Conservation (phyloP, 1,140 invertebrate genomes). For the Microplitis mediator region DNA sequence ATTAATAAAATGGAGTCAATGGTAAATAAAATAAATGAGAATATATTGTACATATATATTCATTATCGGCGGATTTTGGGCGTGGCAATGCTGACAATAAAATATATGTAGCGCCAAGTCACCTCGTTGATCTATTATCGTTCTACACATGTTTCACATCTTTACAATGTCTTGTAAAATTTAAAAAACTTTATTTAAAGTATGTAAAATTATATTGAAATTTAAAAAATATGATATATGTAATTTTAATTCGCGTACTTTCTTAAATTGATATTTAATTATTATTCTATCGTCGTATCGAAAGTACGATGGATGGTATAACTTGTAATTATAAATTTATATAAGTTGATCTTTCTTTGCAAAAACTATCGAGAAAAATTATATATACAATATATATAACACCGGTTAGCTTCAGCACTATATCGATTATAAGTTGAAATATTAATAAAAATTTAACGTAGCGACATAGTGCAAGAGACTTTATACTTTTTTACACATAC, state of each 20-base stretch:
- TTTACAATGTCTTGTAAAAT: slow-evolving; percentile 11
- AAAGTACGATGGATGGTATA: too few species aligned
- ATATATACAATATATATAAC: too few species aligned
- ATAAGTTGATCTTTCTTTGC: too few species aligned
- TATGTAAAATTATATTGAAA: not conserved
- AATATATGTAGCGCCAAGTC: slow-evolving; percentile 30
- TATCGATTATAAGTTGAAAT: slow-evolving; percentile 34
- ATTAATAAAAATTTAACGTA: slow-evolving; percentile 9
- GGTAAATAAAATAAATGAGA: not conserved
- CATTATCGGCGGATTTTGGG: slow-evolving; percentile 16
- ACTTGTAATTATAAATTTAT: too few species aligned
- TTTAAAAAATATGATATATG: too few species aligned
- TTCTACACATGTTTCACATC: slow-evolving; percentile 44
- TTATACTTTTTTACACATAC: slow-evolving; percentile 40
- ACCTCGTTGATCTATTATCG: slow-evolving; percentile 37
- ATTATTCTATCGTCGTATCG: too few species aligned
- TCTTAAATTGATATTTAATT: too few species aligned
- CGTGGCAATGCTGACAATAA: slow-evolving; percentile 45
- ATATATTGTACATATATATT: not conserved
- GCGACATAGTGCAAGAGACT: too few species aligned
- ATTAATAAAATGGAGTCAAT: too few species aligned
- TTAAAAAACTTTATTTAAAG: too few species aligned
- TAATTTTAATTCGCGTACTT: too few species aligned
- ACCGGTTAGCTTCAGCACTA: slow-evolving; percentile 8
- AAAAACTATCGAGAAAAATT: too few species aligned